Conservation (phyloP, 2,797 vertebrate species). For the Ctenopoma kingsleyae region DNA sequence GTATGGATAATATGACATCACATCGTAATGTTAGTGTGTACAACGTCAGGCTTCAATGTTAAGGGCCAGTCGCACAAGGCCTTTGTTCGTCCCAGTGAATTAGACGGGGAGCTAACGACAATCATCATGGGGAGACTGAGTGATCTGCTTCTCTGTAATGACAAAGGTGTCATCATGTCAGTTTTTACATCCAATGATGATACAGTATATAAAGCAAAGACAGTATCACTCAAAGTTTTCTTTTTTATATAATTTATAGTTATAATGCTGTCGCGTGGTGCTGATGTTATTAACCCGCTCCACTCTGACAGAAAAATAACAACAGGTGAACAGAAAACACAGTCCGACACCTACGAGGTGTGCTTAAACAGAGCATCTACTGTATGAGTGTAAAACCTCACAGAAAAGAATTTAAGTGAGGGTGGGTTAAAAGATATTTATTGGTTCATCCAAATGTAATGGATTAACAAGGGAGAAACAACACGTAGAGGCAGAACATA, state of each 20-base stretch:
- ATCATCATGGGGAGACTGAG: slow-evolving; percentile 10
- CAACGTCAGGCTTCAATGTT: background rate
- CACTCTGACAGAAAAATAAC: too few species aligned
- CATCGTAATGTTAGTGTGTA: background rate
- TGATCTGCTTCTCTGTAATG: too few species aligned
- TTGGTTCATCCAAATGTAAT: background rate
- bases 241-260: too few species aligned
- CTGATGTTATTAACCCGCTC: too few species aligned
- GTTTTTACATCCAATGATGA: too few species aligned
- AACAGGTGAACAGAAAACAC: background rate
- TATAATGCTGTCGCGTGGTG: too few species aligned
- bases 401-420: too few species aligned
- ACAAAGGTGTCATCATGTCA: background rate
- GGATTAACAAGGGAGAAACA: slow-evolving; percentile 7
- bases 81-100: slow-evolving; percentile 28
- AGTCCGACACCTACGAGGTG: background rate
- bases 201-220: too few species aligned
- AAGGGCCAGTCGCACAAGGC: background rate
- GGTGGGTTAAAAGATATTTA: background rate
- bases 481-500: slow-evolving; percentile 6
- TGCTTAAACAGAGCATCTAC: background rate
- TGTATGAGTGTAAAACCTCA: background rate
- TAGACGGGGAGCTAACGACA: slow-evolving; percentile 58
- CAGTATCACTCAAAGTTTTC: too few species aligned
- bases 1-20: background rate